Evolutionary conservation across 2,797 vertebrate species (phyloP).

Genomic region (Phrynocephalus guinanensis): DNA sequence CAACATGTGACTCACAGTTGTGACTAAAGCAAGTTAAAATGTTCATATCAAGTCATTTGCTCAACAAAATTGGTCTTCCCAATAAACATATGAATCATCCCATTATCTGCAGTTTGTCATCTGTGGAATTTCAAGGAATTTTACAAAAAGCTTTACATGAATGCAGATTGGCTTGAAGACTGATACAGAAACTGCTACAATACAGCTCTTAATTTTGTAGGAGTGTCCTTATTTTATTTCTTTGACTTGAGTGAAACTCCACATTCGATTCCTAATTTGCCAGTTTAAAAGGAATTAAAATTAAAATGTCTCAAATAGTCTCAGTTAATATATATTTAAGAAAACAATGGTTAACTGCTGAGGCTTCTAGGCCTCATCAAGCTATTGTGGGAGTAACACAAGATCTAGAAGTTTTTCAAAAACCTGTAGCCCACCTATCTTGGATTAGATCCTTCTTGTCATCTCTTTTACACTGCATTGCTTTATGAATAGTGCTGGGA

Average conservation of each 20-base stretch:
- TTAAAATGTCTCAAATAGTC: not conserved
- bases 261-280: not conserved
- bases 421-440: not conserved
- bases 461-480: not conserved
- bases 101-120: slow-evolving; percentile 37
- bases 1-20: not conserved
- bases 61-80: not conserved
- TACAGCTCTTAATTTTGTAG: not conserved
- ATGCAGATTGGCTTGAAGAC: slow-evolving; percentile 47
- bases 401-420: not conserved
- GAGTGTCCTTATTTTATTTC: slow-evolving; percentile 38
- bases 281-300: slow-evolving; percentile 2
- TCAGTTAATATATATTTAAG: not conserved
- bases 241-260: slow-evolving; percentile 21
- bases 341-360: not conserved
- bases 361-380: not conserved
- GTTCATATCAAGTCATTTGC: not conserved
- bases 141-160: slow-evolving; percentile 1
- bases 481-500: not conserved
- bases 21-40: slow-evolving; percentile 26
- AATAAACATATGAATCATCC: slow-evolving; percentile 44
- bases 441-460: not conserved
- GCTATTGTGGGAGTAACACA: not conserved
- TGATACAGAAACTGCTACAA: slow-evolving; percentile 36
- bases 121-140: slow-evolving; percentile 36